These are phyloP conservation scores for Malthinus flaveolus DNA, from an alignment of 2,888 invertebrate species.

Conservation along the genomic window DNA sequence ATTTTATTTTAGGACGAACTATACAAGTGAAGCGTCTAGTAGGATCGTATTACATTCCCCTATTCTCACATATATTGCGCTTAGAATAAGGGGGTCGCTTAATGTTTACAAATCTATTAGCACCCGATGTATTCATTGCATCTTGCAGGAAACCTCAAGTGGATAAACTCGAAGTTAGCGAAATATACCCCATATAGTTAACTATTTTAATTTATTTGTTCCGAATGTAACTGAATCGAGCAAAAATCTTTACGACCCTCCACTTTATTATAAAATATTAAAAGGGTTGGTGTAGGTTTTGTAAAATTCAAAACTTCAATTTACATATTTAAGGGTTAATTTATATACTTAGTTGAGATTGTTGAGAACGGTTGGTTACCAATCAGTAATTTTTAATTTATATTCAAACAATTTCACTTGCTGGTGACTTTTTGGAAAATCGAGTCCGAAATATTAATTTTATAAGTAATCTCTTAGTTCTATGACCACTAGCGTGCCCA, in stretches of 20 bases:
- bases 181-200: slow-evolving; percentile 1
- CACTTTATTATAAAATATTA: too few species aligned
- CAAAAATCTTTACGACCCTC: too few species aligned
- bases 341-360: too few species aligned
- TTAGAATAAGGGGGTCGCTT: slow-evolving; percentile 21
- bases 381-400: too few species aligned
- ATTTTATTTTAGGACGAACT: too few species aligned
- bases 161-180: slow-evolving; percentile 18
- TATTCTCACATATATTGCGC: slow-evolving; percentile 16
- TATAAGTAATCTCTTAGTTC: slow-evolving; percentile 18
- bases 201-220: too few species aligned
- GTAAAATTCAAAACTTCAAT: too few species aligned
- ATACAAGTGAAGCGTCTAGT: neutral
- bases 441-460: slow-evolving; percentile 14
- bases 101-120: slow-evolving; percentile 54
- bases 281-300: too few species aligned
- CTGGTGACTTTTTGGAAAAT: neutral
- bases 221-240: too few species aligned
- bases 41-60: slow-evolving; percentile 37
- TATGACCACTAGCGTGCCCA: slow-evolving; percentile 27
- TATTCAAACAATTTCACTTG: too few species aligned
- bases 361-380: neutral
- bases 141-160: slow-evolving; percentile 41
- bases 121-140: slow-evolving; percentile 46
- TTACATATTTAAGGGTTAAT: too few species aligned